Percentiles rank a stretch among this genome's conserved stretches.
Evolutionary conservation across 2,113 vertebrate species (phyloP).

Genomic region (Corythoichthys haematopterus): DNA sequence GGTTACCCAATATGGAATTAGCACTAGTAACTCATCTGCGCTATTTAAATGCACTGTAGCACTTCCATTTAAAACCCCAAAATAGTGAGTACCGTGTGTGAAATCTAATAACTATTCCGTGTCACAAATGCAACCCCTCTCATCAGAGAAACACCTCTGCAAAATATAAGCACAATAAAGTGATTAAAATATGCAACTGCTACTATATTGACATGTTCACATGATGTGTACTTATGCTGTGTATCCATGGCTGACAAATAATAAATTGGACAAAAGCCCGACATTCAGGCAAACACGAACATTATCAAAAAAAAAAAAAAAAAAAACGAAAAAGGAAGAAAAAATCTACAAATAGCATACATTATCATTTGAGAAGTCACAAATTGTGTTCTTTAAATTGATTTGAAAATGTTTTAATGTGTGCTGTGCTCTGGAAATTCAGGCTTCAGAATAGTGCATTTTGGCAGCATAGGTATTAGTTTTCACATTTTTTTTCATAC

Average conservation of each 20-base stretch:
- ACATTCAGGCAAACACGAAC: too few relatives aligned
- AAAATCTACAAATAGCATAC: too few relatives aligned
- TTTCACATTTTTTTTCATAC: neutral
- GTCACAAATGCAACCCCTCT: neutral
- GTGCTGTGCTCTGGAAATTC: neutral
- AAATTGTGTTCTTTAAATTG: neutral
- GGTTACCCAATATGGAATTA: constrained; percentile 8
- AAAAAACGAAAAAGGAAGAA: too few relatives aligned
- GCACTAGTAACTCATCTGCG: neutral
- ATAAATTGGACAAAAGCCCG: too few relatives aligned
- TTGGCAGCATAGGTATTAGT: neutral
- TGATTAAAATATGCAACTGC: too few relatives aligned
- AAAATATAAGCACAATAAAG: too few relatives aligned
- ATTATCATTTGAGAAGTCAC: neutral
- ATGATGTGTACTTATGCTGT: too few relatives aligned
- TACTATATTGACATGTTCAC: too few relatives aligned
- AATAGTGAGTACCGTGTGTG: neutral
- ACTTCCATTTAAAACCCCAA: neutral
- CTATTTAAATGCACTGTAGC: neutral
- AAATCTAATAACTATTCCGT: neutral
- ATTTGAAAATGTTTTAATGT: neutral
- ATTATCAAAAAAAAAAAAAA: too few relatives aligned
- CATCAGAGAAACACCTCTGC: neutral
- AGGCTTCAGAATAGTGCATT: too few relatives aligned
- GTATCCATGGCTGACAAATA: too few relatives aligned